Evolutionary conservation across 2,113 vertebrate species (phyloP).

Genomic region (Anseranas semipalmata): DNA sequence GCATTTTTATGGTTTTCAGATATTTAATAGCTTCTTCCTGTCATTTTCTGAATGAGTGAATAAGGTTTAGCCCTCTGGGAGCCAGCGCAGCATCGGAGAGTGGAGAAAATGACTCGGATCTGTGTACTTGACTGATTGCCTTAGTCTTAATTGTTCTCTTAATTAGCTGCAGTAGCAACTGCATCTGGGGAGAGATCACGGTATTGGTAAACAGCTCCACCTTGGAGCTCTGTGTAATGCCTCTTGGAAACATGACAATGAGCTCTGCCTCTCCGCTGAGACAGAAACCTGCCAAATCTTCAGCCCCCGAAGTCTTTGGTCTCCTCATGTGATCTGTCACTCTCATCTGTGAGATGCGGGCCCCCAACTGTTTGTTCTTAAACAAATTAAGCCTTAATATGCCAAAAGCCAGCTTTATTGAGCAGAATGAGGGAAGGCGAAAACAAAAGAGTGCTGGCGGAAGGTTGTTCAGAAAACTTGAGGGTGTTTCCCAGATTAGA

Average conservation of each 20-base stretch:
- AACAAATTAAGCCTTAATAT: slow-evolving; percentile 81
- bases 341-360: slow-evolving; percentile 48
- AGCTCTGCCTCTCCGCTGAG: slow-evolving; percentile 78
- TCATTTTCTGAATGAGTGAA: slow-evolving; percentile 89
- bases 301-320: slow-evolving; percentile 63
- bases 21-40: slow-evolving; percentile 87
- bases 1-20: slow-evolving; percentile 88
- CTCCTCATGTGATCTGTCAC: slow-evolving; percentile 70
- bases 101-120: slow-evolving; percentile 80
- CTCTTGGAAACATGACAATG: slow-evolving; percentile 83
- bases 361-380: slow-evolving; percentile 78
- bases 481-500: background rate
- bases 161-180: slow-evolving; percentile 94
- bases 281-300: slow-evolving; percentile 79
- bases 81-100: slow-evolving; percentile 73
- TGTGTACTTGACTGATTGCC: slow-evolving; percentile 87
- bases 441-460: slow-evolving; percentile 52
- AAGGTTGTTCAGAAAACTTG: background rate
- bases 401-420: slow-evolving; percentile 68
- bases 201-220: slow-evolving; percentile 86
- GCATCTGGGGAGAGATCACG: slow-evolving; percentile 88
- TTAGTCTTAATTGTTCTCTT: slow-evolving; percentile 96
- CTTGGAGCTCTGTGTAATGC: slow-evolving; percentile 82
- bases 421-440: slow-evolving; percentile 10
- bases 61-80: slow-evolving; percentile 82